Evolutionary conservation across 2,797 vertebrate genomes (phyloP), one percentile per base, ranked within the genome.

Genomic region (Propithecus perrieri): DNA sequence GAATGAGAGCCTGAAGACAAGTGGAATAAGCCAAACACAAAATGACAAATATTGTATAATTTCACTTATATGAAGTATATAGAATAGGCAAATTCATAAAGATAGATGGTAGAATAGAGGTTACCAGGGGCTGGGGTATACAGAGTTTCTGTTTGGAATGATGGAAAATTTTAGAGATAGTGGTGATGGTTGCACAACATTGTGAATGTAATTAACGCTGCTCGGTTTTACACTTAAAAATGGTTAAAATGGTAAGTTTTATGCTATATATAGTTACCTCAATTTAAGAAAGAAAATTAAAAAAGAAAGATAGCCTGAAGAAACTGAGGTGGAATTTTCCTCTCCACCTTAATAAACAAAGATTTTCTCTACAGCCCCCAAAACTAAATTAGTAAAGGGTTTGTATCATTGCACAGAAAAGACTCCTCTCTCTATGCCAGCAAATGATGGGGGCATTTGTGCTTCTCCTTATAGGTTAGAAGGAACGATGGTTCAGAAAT

Each of bases 1-100:
- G 63, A 84, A 95, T 89, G 53, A 71, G 46, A 71, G 26, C n/a
- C 24, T 75, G 33, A 94, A 94, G 50, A 85, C 53, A 65, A 81
- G 20, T 63, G 35, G 78, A 76, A 74, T 46, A 85, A 89, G 10
- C 38, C 22, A 79, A 14, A 78, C 3, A 65, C 28, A 43, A 69
- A 74, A 89, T 18, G 30, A 35, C 7, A 61, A 55, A 85, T 86
- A 46, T 18, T 71, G 10, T 28, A 43, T 84, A 35, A 50, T 85
- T 85, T 10, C 65, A 72, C 0, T 46, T 46, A 11, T 15, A 20
- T 59, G n/a, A 48, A 41, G 12, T 55, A 53, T 15, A 1, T 50
- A 79, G 46, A 78, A 75, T 15, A 17, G 43, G 30, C 22, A 90
- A 74, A 93, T 53, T 71, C 22, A 48, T 28, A 87, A 63, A 89